Conservation (phyloP, 1,140 invertebrate species). For the Drosophila asahinai region DNA sequence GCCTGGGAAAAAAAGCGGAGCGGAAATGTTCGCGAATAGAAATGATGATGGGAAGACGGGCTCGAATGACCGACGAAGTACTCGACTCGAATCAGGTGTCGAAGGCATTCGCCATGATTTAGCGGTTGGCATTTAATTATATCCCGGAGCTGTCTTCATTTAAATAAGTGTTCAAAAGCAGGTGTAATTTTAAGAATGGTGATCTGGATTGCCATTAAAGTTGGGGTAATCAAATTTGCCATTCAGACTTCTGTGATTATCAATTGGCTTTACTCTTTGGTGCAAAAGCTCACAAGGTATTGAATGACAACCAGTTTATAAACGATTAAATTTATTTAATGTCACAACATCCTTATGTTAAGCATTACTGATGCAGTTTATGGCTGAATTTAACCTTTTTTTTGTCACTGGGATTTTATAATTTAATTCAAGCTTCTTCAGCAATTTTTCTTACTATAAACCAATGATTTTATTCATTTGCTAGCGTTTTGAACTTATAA, state of each 20-base stretch:
- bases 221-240: not conserved
- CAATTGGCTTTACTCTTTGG: not conserved
- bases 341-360: too few relatives aligned
- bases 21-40: slow-evolving; percentile 62
- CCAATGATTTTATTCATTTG: too few relatives aligned
- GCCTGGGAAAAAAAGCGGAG: slow-evolving; percentile 42
- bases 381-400: too few relatives aligned
- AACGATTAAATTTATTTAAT: not conserved
- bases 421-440: not conserved
- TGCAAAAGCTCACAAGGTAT: not conserved
- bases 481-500: too few relatives aligned
- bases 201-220: not conserved
- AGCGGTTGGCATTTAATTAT: slow-evolving; percentile 30
- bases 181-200: slow-evolving; percentile 16
- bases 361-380: too few relatives aligned
- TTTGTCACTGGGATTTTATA: not conserved
- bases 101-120: slow-evolving; percentile 36
- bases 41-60: slow-evolving; percentile 19
- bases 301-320: slow-evolving; percentile 1
- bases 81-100: slow-evolving; percentile 13
- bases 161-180: slow-evolving; percentile 19
- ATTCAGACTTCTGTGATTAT: slow-evolving; percentile 17
- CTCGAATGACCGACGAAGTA: slow-evolving; percentile 17
- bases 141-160: not conserved
- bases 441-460: too few relatives aligned